phyloP scores from a whole-genome alignment of 64 coral and sea anemone species.

The Porites australiensis region DNA sequence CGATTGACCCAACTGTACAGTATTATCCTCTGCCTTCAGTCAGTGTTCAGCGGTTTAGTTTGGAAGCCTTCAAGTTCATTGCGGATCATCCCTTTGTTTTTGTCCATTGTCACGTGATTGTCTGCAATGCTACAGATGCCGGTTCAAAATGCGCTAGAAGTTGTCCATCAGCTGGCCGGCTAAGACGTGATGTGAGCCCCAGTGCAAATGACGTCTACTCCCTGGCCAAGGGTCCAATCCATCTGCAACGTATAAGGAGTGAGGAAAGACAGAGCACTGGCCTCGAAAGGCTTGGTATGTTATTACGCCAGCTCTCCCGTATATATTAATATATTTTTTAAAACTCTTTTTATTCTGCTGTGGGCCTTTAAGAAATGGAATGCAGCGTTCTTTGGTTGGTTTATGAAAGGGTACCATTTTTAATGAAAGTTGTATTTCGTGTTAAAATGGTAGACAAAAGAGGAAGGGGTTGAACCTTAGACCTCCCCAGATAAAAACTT shows the following conservation, averaged over 20 bases:
- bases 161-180: slow-evolving; percentile 36
- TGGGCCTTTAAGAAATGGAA: too few species aligned
- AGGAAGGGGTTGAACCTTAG: too few species aligned
- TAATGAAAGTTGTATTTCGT: too few species aligned
- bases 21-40: slow-evolving; percentile 14
- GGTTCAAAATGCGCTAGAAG: slow-evolving; percentile 18
- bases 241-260: neutral
- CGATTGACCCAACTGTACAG: slow-evolving; percentile 27
- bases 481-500: too few species aligned
- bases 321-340: too few species aligned
- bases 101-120: slow-evolving; percentile 61
- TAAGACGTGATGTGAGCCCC: slow-evolving; percentile 17
- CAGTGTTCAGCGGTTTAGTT: slow-evolving; percentile 42
- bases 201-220: slow-evolving; percentile 17
- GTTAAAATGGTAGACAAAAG: too few species aligned
- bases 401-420: too few species aligned
- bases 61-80: slow-evolving; percentile 72
- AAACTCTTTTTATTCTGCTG: too few species aligned
- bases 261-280: neutral
- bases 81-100: slow-evolving; percentile 42
- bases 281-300: neutral
- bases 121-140: slow-evolving; percentile 42
- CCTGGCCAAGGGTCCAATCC: neutral
- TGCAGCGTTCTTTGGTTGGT: too few species aligned
- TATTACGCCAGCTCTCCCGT: too few species aligned